Evolutionary conservation across 64 coral and sea anemone species (phyloP).

Genomic region (Orbicella faveolata): DNA sequence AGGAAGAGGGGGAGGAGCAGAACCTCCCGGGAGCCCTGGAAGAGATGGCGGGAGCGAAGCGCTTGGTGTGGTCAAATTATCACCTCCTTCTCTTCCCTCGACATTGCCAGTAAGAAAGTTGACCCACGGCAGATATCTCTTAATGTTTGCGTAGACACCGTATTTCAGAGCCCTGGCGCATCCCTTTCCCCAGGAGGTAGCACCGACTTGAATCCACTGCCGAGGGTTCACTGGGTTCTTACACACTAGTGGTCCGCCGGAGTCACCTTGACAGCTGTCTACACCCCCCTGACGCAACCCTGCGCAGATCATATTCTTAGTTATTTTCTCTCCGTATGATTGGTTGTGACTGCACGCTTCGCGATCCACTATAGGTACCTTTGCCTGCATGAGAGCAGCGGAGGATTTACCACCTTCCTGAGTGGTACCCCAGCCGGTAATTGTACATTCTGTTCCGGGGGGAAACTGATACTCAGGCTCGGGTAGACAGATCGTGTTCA

Average conservation of each 20-base stretch:
- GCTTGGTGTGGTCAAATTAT: conserved; percentile 24
- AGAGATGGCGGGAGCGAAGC: background rate
- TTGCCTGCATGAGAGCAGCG: conserved; percentile 63
- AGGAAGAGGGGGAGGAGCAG: background rate
- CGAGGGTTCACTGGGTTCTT: conserved; percentile 62
- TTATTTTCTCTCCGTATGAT: conserved; percentile 64
- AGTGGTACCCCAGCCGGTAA: conserved; percentile 66
- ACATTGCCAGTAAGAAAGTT: conserved; percentile 50
- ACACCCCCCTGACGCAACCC: conserved; percentile 73
- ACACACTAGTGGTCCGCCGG: conserved; percentile 74
- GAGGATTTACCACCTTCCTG: conserved; percentile 25
- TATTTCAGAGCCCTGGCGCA: conserved; percentile 78
- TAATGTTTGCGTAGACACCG: conserved; percentile 70
- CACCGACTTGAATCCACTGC: conserved; percentile 70
- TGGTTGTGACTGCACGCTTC: conserved; percentile 50
- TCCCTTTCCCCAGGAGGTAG: conserved; percentile 72
- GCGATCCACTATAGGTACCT: conserved; percentile 58
- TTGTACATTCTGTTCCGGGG: conserved; percentile 59
- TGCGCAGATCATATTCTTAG: conserved; percentile 67
- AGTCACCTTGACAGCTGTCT: conserved; percentile 72
- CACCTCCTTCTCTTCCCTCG: background rate
- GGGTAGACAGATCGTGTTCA: conserved; percentile 77
- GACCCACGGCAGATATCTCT: conserved; percentile 63
- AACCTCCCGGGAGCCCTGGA: background rate
- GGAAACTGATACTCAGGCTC: conserved; percentile 50